phyloP scores from a whole-genome alignment of 2,888 invertebrate species.

The Oxystoma pomonae region DNA sequence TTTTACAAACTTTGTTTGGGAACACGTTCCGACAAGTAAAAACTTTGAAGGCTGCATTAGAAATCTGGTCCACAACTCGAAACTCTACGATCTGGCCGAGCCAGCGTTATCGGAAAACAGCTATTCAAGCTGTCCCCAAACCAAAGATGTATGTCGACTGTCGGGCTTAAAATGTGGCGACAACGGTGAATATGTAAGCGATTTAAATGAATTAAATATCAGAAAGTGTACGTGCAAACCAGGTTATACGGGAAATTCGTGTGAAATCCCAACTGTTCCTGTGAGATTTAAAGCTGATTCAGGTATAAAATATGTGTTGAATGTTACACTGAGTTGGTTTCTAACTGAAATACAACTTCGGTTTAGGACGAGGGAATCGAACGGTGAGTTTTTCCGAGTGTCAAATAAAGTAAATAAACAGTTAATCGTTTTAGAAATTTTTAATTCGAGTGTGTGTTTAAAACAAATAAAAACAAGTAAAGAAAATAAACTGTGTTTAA shows the following conservation, averaged over 20 bases:
- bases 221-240: constrained; percentile 86
- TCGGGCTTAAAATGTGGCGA: neutral
- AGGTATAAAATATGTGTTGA: constrained; percentile 92
- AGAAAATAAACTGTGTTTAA: constrained; percentile 84
- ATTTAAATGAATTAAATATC: neutral
- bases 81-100: constrained; percentile 89
- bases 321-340: constrained; percentile 89
- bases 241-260: constrained; percentile 90
- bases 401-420: constrained; percentile 92
- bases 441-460: constrained; percentile 84
- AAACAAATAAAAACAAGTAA: constrained; percentile 90
- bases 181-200: neutral
- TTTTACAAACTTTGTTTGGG: constrained; percentile 40
- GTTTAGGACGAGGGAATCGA: constrained; percentile 89
- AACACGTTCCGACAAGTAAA: constrained; percentile 63
- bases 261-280: constrained; percentile 79
- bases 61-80: constrained; percentile 93
- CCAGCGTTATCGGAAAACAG: constrained; percentile 85
- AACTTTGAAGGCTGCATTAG: constrained; percentile 95
- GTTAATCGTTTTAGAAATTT: constrained; percentile 87
- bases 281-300: constrained; percentile 91
- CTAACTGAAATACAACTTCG: constrained; percentile 88
- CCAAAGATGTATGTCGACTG: constrained; percentile 78
- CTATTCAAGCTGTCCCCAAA: constrained; percentile 85
- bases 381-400: constrained; percentile 88